Conservation (phyloP, 2,888 invertebrate species). For the Tetragnatha montana region DNA sequence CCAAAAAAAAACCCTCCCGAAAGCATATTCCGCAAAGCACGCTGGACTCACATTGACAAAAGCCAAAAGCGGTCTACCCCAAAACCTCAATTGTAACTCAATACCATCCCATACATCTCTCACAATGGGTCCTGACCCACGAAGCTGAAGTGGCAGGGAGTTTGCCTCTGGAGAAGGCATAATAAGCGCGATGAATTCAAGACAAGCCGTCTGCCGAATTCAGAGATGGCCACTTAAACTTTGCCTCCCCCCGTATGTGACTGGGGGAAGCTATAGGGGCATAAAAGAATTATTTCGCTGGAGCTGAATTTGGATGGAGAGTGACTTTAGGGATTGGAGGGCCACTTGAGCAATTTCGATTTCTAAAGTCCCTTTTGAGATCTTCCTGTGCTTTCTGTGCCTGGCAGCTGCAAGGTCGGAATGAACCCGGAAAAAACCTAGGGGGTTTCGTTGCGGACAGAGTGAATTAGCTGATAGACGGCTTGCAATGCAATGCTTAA, state of each 20-base stretch:
- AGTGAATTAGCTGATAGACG: too few relatives aligned
- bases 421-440: not conserved
- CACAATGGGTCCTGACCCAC: slow-evolving; percentile 46
- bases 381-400: slow-evolving; percentile 33
- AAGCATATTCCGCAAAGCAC: not conserved
- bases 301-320: slow-evolving; percentile 26
- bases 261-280: not conserved
- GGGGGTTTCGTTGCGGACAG: not conserved
- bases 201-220: slow-evolving; percentile 33
- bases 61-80: slow-evolving; percentile 46
- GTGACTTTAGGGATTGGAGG: slow-evolving; percentile 51
- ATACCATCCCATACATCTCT: slow-evolving; percentile 33
- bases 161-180: slow-evolving; percentile 31
- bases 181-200: slow-evolving; percentile 48
- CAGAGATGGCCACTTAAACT: slow-evolving; percentile 65
- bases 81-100: slow-evolving; percentile 44
- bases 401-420: slow-evolving; percentile 44
- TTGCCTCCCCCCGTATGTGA: not conserved
- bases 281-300: slow-evolving; percentile 49
- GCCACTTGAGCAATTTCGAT: slow-evolving; percentile 52
- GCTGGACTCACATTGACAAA: not conserved
- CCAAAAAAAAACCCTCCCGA: not conserved
- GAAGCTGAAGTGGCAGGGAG: slow-evolving; percentile 24
- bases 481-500: too few relatives aligned
- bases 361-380: slow-evolving; percentile 7